Evolutionary conservation across 2,797 vertebrate genomes (phyloP), one percentile per base, ranked within the genome.

Genomic region (Sebastiscus albofasciatus): DNA sequence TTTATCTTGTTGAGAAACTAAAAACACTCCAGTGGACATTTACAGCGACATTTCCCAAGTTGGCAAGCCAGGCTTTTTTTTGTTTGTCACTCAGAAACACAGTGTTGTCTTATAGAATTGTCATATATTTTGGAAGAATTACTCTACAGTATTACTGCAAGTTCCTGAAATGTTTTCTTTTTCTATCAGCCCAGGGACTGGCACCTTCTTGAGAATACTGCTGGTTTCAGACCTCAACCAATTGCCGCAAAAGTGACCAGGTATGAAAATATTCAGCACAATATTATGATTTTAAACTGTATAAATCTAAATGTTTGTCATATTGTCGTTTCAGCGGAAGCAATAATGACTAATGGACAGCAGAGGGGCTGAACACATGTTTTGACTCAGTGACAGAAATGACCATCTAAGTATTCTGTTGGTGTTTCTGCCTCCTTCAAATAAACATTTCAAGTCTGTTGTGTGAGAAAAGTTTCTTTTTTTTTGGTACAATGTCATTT

Each of bases 171-270:
- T 31, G 12, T 54, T 55, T 33, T 13, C 5, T 5, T 20, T 13
- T 54, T 42, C n/a, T 18, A 20, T 26, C 33, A 74, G 70, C 0
- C 0, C 0, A 0, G 0, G 9, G 0, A 0, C n/a, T 64, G 33
- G 61, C 12, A 39, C 33, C 0, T 0, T 0, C 1, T 46, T 18
- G 42, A 46, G 7, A 16, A 5, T 26, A 0, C 0, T 0, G 0
- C 0, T 1, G 58, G 12, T 29, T 64, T 68, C 5, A 0, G 0
- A 1, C 0, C 11, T 4, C 0, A 0, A 9, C 3, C 8, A 34
- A 2, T n/a, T 16, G 4, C 1, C 0, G 8, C 0, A 49, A 2
- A 16, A 7, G 54, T 3, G 16, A 22, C 3, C 1, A 56, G 18
- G 79, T 79, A 62, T 62, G 29, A 66, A 42, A 20, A 12, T 33